phyloP scores from a whole-genome alignment of 1,140 invertebrate genomes.

The roundworm (Caenorhabditis elegans) region WBcel235 BX284603.4:12050501-12051000 shows the following conservation, averaged over 20 bases:
- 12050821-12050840: neutral
- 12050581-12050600: neutral
- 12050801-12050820: neutral
- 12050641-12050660: neutral
- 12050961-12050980: neutral
- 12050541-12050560: neutral
- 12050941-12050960: neutral
- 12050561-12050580: neutral
- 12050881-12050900: neutral
- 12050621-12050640: neutral
- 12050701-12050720: neutral
- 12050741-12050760: no score
- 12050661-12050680: neutral
- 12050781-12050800: neutral
- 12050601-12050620: neutral
- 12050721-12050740: constrained; percentile 5
- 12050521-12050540: neutral
- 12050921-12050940: neutral
- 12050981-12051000: neutral
- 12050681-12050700: neutral
- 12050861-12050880: neutral
- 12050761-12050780: no score
- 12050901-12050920: neutral
- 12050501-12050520: neutral
- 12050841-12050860: neutral